These are phyloP conservation scores for Perca schrenkii DNA, from an alignment of 2,113 vertebrate genomes.

Conservation along the genomic window DNA sequence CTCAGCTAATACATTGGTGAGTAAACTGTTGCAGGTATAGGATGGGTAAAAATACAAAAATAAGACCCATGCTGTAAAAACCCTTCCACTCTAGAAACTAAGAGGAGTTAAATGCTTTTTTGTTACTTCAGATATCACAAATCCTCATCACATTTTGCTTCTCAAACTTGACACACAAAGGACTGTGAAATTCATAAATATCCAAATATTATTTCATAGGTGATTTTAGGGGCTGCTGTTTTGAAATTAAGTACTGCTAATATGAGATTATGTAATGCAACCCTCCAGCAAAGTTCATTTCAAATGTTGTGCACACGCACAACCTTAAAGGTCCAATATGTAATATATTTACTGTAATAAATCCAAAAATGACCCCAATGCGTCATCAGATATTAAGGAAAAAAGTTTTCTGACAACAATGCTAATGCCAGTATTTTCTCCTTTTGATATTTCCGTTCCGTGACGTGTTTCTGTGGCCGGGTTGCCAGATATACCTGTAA, in stretches of 20 bases:
- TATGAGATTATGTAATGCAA: neutral
- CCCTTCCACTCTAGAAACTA: neutral
- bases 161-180: neutral
- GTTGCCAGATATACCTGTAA: no score
- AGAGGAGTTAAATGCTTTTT: neutral
- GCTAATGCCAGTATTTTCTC: no score
- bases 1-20: no score
- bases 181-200: neutral
- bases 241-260: neutral
- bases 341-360: no score
- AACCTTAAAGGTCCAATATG: no score
- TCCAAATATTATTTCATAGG: neutral
- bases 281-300: no score
- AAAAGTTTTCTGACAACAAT: no score
- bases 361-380: no score
- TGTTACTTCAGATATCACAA: neutral
- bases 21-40: neutral
- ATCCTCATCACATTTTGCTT: neutral
- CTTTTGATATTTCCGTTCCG: no score
- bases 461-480: no score
- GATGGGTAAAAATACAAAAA: conserved; percentile 1
- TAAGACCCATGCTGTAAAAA: neutral
- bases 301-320: no score
- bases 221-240: neutral
- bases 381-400: no score